phyloP scores from a whole-genome alignment of 2,888 invertebrate species.

The Agonopterix heracliana region DNA sequence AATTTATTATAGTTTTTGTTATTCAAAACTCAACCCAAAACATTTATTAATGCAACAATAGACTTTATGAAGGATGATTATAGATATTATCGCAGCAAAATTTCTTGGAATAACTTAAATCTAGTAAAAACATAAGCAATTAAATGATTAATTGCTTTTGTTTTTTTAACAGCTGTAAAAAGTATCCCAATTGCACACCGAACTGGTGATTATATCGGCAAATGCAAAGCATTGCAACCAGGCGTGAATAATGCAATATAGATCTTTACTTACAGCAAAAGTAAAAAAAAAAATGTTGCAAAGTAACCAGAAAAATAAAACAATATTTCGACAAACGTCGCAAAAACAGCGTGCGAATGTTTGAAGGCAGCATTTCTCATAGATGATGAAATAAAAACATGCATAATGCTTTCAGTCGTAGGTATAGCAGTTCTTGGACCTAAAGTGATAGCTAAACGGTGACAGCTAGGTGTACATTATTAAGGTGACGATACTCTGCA shows the following conservation, averaged over 20 bases:
- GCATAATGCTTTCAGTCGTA: conserved; percentile 11
- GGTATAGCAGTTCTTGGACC: conserved; percentile 9
- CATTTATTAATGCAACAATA: conserved; percentile 15
- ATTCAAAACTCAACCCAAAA: conserved; percentile 38
- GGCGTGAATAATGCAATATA: conserved; percentile 42
- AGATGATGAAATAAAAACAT: conserved; percentile 23
- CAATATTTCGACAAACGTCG: conserved; percentile 27
- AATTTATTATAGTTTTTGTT: conserved; percentile 28
- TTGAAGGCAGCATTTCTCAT: conserved; percentile 28
- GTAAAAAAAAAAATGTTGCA: conserved; percentile 40
- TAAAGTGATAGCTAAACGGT: conserved; percentile 18
- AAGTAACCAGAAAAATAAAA: conserved; percentile 12
- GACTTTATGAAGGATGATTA: neutral
- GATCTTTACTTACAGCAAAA: conserved; percentile 11
- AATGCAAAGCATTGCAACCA: conserved; percentile 73
- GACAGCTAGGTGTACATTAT: conserved; percentile 20
- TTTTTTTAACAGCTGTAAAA: conserved; percentile 10
- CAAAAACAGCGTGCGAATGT: conserved; percentile 54
- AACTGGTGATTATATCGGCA: conserved; percentile 45
- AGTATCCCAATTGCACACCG: conserved; percentile 17
- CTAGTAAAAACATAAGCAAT: neutral
- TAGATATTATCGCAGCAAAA: too few species aligned
- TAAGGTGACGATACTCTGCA: conserved; percentile 39
- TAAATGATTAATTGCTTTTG: conserved; percentile 17
- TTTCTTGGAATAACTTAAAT: neutral